These are phyloP conservation scores for Dioctria linearis DNA, from an alignment of 2,888 invertebrate genomes.

Conservation along the genomic window DNA sequence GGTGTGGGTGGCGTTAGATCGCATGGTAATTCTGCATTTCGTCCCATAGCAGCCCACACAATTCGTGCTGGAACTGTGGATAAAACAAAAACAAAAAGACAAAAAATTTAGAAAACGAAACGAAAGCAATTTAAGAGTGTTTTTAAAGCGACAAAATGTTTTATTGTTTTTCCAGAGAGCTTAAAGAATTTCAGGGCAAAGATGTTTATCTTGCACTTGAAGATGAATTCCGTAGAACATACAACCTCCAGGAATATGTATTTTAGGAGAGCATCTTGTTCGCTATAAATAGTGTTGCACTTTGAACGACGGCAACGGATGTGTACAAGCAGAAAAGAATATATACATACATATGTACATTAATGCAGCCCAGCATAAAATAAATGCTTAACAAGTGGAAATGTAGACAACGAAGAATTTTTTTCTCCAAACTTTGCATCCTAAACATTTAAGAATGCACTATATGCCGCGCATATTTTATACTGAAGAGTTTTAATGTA, in stretches of 20 bases:
- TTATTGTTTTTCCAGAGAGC: background rate
- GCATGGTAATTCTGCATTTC: constrained; percentile 85
- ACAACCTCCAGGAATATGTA: constrained; percentile 35
- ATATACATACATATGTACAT: background rate
- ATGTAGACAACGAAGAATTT: constrained; percentile 5
- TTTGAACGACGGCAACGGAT: constrained; percentile 36
- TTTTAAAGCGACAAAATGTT: constrained; percentile 26
- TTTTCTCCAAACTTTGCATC: constrained; percentile 14
- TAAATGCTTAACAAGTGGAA: constrained; percentile 37
- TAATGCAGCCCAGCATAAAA: background rate
- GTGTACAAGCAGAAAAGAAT: background rate
- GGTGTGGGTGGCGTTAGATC: constrained; percentile 83
- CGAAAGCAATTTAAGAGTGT: constrained; percentile 4
- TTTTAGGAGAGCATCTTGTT: constrained; percentile 18
- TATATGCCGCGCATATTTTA: background rate
- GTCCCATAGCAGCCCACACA: constrained; percentile 84
- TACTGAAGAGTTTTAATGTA: background rate
- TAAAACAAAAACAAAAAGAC: constrained; percentile 64
- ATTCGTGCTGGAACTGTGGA: constrained; percentile 76
- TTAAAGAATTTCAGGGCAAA: constrained; percentile 16
- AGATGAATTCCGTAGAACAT: constrained; percentile 39
- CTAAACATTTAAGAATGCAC: constrained; percentile 8
- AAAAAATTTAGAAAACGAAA: constrained; percentile 44
- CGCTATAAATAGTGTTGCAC: constrained; percentile 42
- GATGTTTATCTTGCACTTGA: constrained; percentile 47